Conservation (phyloP, 2,797 vertebrate genomes). For the Brachymystax lenok region DNA sequence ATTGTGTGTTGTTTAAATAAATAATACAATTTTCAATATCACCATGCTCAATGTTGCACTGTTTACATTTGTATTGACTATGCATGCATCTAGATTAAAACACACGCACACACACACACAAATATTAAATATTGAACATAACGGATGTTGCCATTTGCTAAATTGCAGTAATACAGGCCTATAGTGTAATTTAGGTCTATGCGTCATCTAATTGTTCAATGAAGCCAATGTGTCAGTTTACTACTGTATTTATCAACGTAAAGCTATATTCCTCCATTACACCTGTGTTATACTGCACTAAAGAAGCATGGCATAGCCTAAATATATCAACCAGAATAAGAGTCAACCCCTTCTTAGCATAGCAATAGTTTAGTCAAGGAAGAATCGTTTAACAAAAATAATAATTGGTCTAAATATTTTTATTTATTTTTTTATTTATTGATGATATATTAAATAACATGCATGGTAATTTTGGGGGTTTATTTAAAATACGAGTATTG, state of each 20-base stretch:
- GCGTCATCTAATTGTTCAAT: background rate
- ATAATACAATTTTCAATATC: slow-evolving; percentile 22
- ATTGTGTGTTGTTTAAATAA: background rate
- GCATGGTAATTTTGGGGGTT: no score
- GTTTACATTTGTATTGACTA: slow-evolving; percentile 37
- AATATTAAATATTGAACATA: background rate
- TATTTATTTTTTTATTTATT: background rate
- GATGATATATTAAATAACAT: background rate
- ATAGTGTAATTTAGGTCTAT: background rate
- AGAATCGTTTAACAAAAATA: background rate
- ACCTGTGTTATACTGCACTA: background rate
- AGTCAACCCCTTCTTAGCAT: background rate
- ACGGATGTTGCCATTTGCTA: background rate
- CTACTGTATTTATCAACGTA: no score
- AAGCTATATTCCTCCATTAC: background rate
- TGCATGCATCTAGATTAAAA: slow-evolving; percentile 14
- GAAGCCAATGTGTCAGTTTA: background rate
- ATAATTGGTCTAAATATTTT: background rate
- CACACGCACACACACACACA: background rate
- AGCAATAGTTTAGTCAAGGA: background rate
- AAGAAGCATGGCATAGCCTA: no score
- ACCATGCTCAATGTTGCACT: slow-evolving; percentile 43
- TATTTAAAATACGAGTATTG: slow-evolving; percentile 18
- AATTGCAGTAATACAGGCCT: background rate
- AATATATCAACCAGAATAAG: background rate